These are phyloP conservation scores for Colaptes auratus DNA, from an alignment of 2,113 vertebrate genomes.

Conservation along the genomic window DNA sequence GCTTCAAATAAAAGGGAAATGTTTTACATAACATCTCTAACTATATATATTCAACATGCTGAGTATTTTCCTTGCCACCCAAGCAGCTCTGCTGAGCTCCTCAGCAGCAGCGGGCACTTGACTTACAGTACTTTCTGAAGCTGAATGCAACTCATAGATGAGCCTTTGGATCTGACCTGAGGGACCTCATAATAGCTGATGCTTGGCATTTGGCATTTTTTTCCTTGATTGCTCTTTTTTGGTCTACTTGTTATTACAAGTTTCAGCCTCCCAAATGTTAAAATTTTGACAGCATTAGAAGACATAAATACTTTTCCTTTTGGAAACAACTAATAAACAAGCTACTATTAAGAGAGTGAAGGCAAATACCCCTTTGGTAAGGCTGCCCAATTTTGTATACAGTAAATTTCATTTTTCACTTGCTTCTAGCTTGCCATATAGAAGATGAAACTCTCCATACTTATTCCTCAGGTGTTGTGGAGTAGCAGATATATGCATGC, in stretches of 20 bases:
- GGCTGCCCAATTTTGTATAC: background rate
- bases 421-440: background rate
- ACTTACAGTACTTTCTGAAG: background rate
- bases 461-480: background rate
- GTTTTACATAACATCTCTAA: background rate
- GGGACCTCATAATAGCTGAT: background rate
- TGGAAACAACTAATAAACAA: background rate
- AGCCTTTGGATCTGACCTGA: background rate
- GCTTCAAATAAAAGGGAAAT: background rate
- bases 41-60: accelerated
- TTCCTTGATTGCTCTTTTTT: background rate
- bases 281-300: background rate
- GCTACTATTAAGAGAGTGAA: background rate
- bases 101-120: background rate
- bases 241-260: background rate
- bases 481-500: background rate
- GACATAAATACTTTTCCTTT: background rate
- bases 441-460: background rate
- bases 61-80: background rate
- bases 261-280: background rate
- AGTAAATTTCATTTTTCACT: background rate
- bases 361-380: background rate
- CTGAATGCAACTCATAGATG: background rate
- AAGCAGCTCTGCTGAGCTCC: background rate
- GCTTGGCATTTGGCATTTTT: background rate